These are phyloP conservation scores for Menidia menidia DNA, from an alignment of 2,797 vertebrate genomes.

Conservation along the genomic window DNA sequence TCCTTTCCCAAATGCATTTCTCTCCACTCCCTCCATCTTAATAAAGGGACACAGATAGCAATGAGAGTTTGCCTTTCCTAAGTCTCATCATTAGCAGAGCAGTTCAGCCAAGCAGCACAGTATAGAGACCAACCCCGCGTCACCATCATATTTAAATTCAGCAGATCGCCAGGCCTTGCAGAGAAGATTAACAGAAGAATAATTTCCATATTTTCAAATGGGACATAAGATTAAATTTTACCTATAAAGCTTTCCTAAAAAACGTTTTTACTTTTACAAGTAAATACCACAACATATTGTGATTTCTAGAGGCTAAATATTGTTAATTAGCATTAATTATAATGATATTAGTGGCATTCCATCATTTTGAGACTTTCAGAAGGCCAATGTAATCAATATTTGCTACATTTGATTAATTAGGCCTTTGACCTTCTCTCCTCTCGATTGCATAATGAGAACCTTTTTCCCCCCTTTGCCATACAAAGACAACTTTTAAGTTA, in stretches of 20 bases:
- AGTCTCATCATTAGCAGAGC: constrained; percentile 59
- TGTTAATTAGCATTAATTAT: constrained; percentile 59
- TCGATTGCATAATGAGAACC: constrained; percentile 31
- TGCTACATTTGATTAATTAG: constrained; percentile 50
- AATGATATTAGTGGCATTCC: constrained; percentile 18
- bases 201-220: not conserved
- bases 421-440: constrained; percentile 48
- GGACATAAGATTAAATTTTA: not conserved
- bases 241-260: not conserved
- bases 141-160: constrained; percentile 37
- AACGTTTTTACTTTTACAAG: not conserved
- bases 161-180: constrained; percentile 8
- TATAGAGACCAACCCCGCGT: constrained; percentile 26
- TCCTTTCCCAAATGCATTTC: constrained; percentile 45
- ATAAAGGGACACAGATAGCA: constrained; percentile 69
- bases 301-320: constrained; percentile 30
- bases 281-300: constrained; percentile 20
- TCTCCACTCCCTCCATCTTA: constrained; percentile 55
- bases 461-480: not conserved
- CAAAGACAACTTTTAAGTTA: constrained; percentile 19
- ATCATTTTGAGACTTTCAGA: constrained; percentile 38
- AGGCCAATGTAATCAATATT: constrained; percentile 65
- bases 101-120: constrained; percentile 44
- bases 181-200: not conserved
- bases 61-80: constrained; percentile 53